These are phyloP conservation scores for Myodes glareolus DNA, from an alignment of 2,113 vertebrate genomes.

Conservation along the genomic window DNA sequence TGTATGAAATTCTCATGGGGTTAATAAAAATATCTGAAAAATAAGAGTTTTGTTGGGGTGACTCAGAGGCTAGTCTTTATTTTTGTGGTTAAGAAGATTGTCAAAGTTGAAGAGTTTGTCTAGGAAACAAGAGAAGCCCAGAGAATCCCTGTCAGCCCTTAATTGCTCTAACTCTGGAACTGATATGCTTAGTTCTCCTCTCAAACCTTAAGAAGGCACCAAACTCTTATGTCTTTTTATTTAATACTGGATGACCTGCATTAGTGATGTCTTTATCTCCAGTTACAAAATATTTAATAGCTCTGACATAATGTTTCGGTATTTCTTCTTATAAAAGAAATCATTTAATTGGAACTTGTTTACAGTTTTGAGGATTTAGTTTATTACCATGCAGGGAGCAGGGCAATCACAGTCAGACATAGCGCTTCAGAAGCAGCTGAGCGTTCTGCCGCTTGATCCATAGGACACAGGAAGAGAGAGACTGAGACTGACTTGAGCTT, in stretches of 20 bases:
- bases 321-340: neutral
- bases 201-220: neutral
- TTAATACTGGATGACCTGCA: neutral
- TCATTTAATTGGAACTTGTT: neutral
- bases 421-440: neutral
- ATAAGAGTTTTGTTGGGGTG: neutral
- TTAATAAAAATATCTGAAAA: neutral
- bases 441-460: neutral
- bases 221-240: neutral
- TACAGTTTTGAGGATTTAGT: neutral
- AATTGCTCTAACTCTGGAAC: neutral
- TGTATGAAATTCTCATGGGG: neutral
- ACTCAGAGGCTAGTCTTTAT: neutral
- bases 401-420: neutral
- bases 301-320: neutral
- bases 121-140: neutral
- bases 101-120: accelerated
- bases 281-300: neutral
- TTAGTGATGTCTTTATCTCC: neutral
- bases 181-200: neutral
- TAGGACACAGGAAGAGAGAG: neutral
- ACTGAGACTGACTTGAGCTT: neutral
- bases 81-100: neutral
- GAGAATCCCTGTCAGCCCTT: neutral
- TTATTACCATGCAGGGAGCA: neutral